A percentile compares a stretch with the other conserved stretches of the same genome.
Conservation (phyloP, 92 coral and sea anemone genomes). For the Zoanthus sociatus region DNA sequence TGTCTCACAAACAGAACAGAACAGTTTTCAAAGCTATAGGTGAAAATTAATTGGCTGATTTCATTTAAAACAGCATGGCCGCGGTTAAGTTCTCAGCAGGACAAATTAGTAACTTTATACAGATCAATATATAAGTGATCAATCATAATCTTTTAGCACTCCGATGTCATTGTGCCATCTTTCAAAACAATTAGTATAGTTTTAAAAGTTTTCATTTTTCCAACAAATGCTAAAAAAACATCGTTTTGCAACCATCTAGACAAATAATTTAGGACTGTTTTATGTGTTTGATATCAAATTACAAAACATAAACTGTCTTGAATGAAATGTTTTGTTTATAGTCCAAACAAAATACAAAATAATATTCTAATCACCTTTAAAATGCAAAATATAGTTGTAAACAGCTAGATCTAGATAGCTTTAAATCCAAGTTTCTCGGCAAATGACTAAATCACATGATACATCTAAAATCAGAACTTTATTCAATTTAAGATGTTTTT, state of each 20-base stretch:
- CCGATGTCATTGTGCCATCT: background rate
- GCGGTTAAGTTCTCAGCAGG: background rate
- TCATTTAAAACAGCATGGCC: background rate
- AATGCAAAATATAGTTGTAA: constrained; percentile 16
- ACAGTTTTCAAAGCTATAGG: background rate
- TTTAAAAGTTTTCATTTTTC: background rate
- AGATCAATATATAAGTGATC: background rate
- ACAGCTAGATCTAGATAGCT: background rate
- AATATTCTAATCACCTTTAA: background rate
- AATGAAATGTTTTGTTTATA: background rate
- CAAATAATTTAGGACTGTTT: background rate
- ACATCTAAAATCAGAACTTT: background rate
- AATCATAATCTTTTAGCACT: background rate
- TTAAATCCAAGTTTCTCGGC: background rate
- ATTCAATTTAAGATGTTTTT: background rate
- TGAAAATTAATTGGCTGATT: background rate
- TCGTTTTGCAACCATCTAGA: background rate
- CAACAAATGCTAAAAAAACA: background rate
- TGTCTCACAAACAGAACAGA: background rate
- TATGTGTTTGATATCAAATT: background rate
- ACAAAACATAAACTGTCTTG: constrained; percentile 10
- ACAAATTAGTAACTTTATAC: background rate
- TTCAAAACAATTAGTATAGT: background rate
- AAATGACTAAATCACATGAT: background rate
- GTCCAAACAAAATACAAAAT: constrained; percentile 10